A percentile compares a stretch with the other conserved stretches of the same genome.
Evolutionary conservation across 2,113 vertebrate genomes (phyloP).

Genomic region (Penelope pileata): DNA sequence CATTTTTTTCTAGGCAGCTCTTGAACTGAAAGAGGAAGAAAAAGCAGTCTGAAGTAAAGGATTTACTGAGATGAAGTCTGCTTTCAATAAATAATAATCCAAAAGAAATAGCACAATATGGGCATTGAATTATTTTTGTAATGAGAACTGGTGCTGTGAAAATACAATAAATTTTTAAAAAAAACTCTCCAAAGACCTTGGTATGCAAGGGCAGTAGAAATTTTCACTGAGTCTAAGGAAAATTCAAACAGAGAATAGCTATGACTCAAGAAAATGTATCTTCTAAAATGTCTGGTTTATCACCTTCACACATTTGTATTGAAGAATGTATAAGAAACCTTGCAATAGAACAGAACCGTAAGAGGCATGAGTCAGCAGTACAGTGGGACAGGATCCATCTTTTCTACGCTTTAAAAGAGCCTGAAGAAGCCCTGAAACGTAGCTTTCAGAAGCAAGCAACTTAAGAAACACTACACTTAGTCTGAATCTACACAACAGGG

Average conservation of each 20-base stretch:
- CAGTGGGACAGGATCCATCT: background rate
- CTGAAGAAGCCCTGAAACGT: background rate
- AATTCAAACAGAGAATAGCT: background rate
- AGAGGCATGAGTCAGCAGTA: conserved; percentile 20
- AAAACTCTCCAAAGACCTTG: background rate
- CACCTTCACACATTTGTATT: background rate
- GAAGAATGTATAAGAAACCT: background rate
- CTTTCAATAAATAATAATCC: background rate
- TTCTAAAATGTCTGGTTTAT: background rate
- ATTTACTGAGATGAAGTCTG: background rate
- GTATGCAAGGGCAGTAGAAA: background rate
- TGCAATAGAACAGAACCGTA: background rate
- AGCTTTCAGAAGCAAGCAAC: conserved; percentile 6
- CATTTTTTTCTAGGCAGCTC: background rate
- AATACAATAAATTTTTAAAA: background rate
- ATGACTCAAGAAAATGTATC: conserved; percentile 22
- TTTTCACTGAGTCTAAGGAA: background rate
- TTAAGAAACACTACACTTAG: background rate
- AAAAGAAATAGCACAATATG: background rate
- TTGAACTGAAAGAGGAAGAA: background rate
- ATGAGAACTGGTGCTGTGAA: background rate
- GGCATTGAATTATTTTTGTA: background rate
- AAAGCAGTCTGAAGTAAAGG: background rate
- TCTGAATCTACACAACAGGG: background rate
- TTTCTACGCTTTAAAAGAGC: background rate